Percentiles rank a stretch among this genome's conserved stretches.
These are phyloP conservation scores for Hydriomena furcata DNA, from an alignment of 2,888 invertebrate genomes.

Conservation along the genomic window DNA sequence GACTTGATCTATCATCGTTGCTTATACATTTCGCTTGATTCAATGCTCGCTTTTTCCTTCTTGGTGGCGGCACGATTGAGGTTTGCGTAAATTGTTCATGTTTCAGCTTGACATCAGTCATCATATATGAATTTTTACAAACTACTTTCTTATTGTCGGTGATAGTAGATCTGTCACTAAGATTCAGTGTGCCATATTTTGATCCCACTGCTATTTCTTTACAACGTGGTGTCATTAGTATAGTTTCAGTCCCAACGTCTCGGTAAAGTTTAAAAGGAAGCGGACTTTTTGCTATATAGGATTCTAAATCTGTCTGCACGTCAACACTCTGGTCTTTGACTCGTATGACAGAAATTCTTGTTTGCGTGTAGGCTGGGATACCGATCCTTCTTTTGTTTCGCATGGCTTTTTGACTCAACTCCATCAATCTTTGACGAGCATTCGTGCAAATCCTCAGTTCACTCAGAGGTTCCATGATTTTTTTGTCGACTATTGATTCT, in stretches of 20 bases:
- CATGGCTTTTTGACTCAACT: conserved; percentile 83
- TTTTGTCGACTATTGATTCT: conserved; percentile 67
- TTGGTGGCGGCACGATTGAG: conserved; percentile 55
- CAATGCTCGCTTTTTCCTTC: conserved; percentile 55
- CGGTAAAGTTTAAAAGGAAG: conserved; percentile 48
- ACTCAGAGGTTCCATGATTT: conserved; percentile 70
- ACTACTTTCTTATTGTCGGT: conserved; percentile 58
- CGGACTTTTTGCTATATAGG: conserved; percentile 59
- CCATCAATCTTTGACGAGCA: conserved; percentile 82
- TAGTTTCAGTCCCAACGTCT: conserved; percentile 70
- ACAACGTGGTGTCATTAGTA: conserved; percentile 72
- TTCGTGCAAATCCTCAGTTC: conserved; percentile 84
- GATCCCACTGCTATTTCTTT: conserved; percentile 74
- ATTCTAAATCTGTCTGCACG: conserved; percentile 78
- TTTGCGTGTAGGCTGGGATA: conserved; percentile 84
- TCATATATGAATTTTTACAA: conserved; percentile 63
- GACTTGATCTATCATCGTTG: conserved; percentile 33
- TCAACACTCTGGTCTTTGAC: conserved; percentile 84
- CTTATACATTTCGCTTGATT: conserved; percentile 36
- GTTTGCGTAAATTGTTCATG: conserved; percentile 67
- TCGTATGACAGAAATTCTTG: conserved; percentile 72
- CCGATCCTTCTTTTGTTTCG: conserved; percentile 77
- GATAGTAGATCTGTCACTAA: conserved; percentile 56
- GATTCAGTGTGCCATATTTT: conserved; percentile 55
- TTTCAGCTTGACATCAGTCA: conserved; percentile 61